These are phyloP conservation scores for Drepana arcuata DNA, from an alignment of 1,140 invertebrate genomes.

Conservation along the genomic window DNA sequence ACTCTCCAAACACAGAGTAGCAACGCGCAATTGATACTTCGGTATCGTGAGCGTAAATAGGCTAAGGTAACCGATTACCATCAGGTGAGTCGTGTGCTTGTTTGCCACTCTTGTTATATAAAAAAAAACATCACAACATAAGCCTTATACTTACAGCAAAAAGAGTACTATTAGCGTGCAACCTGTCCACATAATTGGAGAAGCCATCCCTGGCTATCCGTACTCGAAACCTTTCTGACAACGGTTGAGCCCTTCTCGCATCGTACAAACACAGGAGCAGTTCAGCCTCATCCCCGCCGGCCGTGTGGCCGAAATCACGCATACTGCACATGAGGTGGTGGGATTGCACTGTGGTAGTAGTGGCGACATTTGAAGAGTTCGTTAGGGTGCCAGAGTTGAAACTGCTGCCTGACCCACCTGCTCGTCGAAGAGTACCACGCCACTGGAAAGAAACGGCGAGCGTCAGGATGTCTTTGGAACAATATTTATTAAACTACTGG, in stretches of 20 bases:
- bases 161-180: constrained; percentile 90
- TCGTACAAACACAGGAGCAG: constrained; percentile 91
- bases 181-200: constrained; percentile 89
- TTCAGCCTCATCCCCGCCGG: constrained; percentile 90
- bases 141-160: constrained; percentile 81
- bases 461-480: no score
- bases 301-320: constrained; percentile 88
- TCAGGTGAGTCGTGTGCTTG: no score
- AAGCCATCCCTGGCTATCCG: constrained; percentile 91
- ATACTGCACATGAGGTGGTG: constrained; percentile 91
- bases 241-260: constrained; percentile 77
- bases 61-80: no score
- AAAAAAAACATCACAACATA: no score
- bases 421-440: constrained; percentile 78
- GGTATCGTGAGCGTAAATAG: no score
- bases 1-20: no score
- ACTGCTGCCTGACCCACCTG: constrained; percentile 57
- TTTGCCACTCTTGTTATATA: no score
- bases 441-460: constrained; percentile 53
- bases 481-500: no score
- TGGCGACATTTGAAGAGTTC: constrained; percentile 19
- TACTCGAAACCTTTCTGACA: constrained; percentile 91
- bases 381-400: constrained; percentile 53
- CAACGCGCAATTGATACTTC: no score
- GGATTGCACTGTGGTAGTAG: constrained; percentile 65